These are phyloP conservation scores for Masnerella sp. DNA, from an alignment of 2,888 invertebrate species.

Conservation along the genomic window DNA sequence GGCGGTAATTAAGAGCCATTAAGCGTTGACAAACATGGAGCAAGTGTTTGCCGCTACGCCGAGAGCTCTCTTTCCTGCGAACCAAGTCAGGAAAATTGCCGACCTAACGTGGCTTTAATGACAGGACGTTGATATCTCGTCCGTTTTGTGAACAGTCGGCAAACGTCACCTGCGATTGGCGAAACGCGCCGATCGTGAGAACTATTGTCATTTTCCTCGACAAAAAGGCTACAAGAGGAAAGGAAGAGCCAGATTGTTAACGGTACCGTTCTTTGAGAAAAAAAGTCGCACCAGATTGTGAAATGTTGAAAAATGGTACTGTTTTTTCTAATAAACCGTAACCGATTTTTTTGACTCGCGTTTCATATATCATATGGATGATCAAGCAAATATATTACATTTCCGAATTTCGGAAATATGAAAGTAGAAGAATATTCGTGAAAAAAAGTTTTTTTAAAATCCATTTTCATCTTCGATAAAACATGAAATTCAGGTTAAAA, in stretches of 20 bases:
- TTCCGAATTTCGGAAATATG: too few species aligned
- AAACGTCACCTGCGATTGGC: conserved; percentile 42
- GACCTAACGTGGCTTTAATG: conserved; percentile 35
- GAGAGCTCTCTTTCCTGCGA: conserved; percentile 36
- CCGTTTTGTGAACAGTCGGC: conserved; percentile 52
- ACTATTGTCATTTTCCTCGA: conserved; percentile 51
- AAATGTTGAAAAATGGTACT: not conserved
- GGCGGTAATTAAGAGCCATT: conserved; percentile 42
- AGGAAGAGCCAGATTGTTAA: conserved; percentile 17
- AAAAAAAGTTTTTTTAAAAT: too few species aligned
- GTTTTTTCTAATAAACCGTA: too few species aligned
- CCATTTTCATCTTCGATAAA: too few species aligned
- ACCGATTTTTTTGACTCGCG: too few species aligned
- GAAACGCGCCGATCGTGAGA: conserved; percentile 51
- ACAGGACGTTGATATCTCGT: conserved; percentile 58
- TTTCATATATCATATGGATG: too few species aligned
- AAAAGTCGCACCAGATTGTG: conserved; percentile 9
- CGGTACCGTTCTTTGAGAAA: conserved; percentile 16
- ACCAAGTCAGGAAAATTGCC: conserved; percentile 46
- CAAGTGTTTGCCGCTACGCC: conserved; percentile 40
- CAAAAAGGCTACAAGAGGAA: conserved; percentile 24
- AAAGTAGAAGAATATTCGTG: too few species aligned
- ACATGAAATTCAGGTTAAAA: too few species aligned
- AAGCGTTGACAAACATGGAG: conserved; percentile 47
- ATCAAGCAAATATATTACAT: too few species aligned